Conservation (phyloP, 2,888 invertebrate species). For the Dendrolimus pini region DNA sequence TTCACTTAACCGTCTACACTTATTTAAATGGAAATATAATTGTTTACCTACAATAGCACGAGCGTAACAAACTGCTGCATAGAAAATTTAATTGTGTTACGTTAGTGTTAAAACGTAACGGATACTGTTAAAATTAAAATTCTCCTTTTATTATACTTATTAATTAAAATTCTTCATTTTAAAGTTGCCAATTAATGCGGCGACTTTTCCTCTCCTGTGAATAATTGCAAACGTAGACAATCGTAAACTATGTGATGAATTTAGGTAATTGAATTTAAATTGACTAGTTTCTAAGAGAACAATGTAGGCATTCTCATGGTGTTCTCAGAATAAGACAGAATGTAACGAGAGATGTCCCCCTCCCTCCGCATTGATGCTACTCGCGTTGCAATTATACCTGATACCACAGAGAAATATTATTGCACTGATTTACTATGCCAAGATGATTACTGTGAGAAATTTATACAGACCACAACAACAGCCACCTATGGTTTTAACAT, state of each 20-base stretch:
- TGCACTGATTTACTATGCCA: slow-evolving; percentile 48
- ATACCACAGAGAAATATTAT: slow-evolving; percentile 63
- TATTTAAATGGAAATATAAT: slow-evolving; percentile 35
- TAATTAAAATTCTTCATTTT: background rate
- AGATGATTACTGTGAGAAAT: slow-evolving; percentile 66
- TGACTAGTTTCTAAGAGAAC: slow-evolving; percentile 6
- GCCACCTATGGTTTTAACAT: slow-evolving; percentile 34
- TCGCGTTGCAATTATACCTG: slow-evolving; percentile 72
- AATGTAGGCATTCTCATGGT: slow-evolving; percentile 53
- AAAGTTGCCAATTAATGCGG: background rate
- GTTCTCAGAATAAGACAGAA: slow-evolving; percentile 68
- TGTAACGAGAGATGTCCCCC: slow-evolving; percentile 66
- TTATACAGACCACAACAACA: slow-evolving; percentile 42
- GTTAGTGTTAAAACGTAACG: slow-evolving; percentile 10
- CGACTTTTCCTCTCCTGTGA: background rate
- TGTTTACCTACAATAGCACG: background rate
- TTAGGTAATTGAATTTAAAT: slow-evolving; percentile 13
- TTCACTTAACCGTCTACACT: slow-evolving; percentile 47
- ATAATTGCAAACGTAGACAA: slow-evolving; percentile 13
- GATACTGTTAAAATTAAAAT: slow-evolving; percentile 5
- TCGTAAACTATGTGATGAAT: slow-evolving; percentile 14
- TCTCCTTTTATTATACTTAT: slow-evolving; percentile 6
- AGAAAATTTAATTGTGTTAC: no score
- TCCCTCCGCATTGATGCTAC: slow-evolving; percentile 66
- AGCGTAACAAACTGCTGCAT: no score